Evolutionary conservation across 2,888 invertebrate species (phyloP), one percentile per base, ranked within the genome.

Genomic region (Strigamia maritima): DNA sequence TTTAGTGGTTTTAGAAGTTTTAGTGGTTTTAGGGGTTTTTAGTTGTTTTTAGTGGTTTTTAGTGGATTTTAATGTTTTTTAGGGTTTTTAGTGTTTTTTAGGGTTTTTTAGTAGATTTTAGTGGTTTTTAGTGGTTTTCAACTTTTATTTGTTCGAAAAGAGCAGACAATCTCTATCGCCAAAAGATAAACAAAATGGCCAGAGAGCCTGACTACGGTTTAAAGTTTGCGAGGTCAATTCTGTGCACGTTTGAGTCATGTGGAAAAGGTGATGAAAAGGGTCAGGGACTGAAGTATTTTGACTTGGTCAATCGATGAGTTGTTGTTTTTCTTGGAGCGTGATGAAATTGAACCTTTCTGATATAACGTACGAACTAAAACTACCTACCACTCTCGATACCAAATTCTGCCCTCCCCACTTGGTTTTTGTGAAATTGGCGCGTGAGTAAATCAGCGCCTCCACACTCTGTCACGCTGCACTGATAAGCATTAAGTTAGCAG

Each of bases 261-360:
- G 60, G 3, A 19, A 60, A 22, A 24, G 60, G 60, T 60, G 60
- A n/a, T 24, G 60, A 60, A 60, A 60, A 22, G 60, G 49, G 49
- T 49, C 14, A 49, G 1, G 6, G 19, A 16, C 14, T 49, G 49
- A 16, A 49, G n/a, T 16, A 49, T 10, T 49, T 49, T 49, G 49
- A 49, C 49, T 49, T 60, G 60, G 60, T 60, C 60, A 60, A 60
- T 60, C 60, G 60, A 60, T 60, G 60, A 60, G 60, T 60, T 60
- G 60, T 60, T 60, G 60, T 60, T 60, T 24, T 60, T 60, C 60
- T 60, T 60, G 22, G 19, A 24, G 60, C 60, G 60, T 60, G 60
- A 60, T 60, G 60, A 60, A 60, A 60, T 60, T 60, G 60, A 60
- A 60, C 60, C 24, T 19, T 60, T 1, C 60, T 19, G 60, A 19